A percentile compares a stretch with the other conserved stretches of the same genome.
Conservation (phyloP, 2,113 vertebrate genomes). For the Bos indicus region DNA sequence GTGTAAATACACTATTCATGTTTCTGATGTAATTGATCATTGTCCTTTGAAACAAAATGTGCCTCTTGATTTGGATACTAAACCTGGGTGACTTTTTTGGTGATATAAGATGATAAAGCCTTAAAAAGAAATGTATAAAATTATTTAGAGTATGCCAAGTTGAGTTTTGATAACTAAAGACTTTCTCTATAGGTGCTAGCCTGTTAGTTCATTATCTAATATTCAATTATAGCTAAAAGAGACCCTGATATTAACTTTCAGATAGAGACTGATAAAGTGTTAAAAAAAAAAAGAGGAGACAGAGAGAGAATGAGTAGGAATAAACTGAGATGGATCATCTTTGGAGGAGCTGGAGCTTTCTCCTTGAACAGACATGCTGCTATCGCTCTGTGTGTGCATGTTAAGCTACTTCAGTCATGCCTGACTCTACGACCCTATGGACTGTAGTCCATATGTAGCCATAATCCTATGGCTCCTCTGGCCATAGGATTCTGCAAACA, state of each 20-base stretch:
- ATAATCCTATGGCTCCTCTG: background rate
- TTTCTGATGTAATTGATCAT: background rate
- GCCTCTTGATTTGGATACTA: background rate
- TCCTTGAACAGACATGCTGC: fast-evolving
- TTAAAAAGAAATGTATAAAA: background rate
- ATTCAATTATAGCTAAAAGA: background rate
- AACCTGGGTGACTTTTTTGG: background rate
- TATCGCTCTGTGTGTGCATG: fast-evolving
- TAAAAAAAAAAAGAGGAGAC: too few species aligned
- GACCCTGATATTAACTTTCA: background rate
- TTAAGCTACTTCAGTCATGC: background rate
- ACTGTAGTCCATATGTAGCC: background rate
- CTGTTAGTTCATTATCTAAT: background rate
- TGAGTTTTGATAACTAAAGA: background rate
- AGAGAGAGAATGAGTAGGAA: background rate
- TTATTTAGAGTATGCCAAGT: background rate
- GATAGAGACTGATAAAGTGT: background rate
- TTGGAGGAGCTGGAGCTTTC: background rate
- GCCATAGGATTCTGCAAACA: background rate
- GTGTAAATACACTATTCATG: background rate
- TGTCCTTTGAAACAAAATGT: background rate
- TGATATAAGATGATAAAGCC: background rate
- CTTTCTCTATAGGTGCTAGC: background rate
- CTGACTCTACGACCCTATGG: background rate
- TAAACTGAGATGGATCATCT: background rate